Evolutionary conservation across 2,113 vertebrate species (phyloP), one percentile per base, ranked within the genome.

Genomic region (Gobio gobio): DNA sequence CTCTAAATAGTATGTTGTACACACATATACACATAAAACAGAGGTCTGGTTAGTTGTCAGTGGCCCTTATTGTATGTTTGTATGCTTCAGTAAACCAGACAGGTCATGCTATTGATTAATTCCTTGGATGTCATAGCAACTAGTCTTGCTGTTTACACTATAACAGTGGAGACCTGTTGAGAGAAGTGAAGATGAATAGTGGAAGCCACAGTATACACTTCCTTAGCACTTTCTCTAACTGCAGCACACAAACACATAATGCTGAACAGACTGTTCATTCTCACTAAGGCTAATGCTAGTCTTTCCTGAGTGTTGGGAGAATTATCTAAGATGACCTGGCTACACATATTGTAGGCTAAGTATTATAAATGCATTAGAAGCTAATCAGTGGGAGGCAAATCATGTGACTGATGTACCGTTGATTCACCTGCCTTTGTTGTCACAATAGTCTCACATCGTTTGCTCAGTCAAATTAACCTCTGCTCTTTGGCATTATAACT

Each of bases 131-230:
- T 73, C 78, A 83, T 85, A 75, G 85, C 83, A 89, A 54, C 74
- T 18, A 58, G 66, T 8, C 61, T 68, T 40, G 51, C 79, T 83
- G 78, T 86, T 86, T 86, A 82, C 63, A 58, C 29, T 70, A 68
- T 47, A 84, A 72, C 47, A 76, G 47, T 47, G 49, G 45, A 64
- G 33, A 58, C 47, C 10, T 6, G 45, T 26, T n/a, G 9, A 45
- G 56, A 47, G 18, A 43, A 10, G 59, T 56, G 59, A 40, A 59
- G 49, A 13, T 26, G 61, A 51, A 29, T 2, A 29, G 29, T 29
- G 29, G 29, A 29, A 29, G 56, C 63, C 18, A 73, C 63, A 47
- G 47, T 79, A 33, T 43, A 77, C 72, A 83, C 51, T 29, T 64
- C 22, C 51, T n/a, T 16, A 70, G 24, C 47, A 78, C 47, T 24